Base-by-base conservation (phyloP, 1,140 invertebrate species). In the Ceratitis capitata region DNA sequence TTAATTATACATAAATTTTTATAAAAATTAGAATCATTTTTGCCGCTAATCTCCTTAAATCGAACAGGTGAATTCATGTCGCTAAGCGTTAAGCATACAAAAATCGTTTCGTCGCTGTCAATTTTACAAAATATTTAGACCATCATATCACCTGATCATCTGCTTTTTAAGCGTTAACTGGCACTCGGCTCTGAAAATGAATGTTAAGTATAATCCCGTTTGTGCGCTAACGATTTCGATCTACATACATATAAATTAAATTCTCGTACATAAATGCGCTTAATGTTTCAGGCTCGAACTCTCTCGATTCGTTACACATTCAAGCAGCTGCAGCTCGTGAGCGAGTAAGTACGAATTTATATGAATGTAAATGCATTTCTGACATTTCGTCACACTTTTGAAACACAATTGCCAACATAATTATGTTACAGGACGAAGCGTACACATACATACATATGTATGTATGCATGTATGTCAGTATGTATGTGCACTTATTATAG, bases 81-180 rank as follows among this genome's bases (percentile, higher is more conserved):
- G 16, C n/a, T 19, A 47, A 1, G n/a, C 69, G 19, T 45, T 78
- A 32, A 78, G 19, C 39, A n/a, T n/a, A n/a, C n/a, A 10, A 78
- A 78, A 78, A 45, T 78, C 69, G 69, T n/a, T 78, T 78, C 39
- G 14, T 23, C 19, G 45, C 69, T 78, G 69, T 78, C 39, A 42
- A 78, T 47, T 78, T 64, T 45, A 61, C 69, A 78, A 78, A 78
- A 78, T 78, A 78, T 78, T 78, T 78, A 78, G 69, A 78, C 29
- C 61, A 14, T 19, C 61, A 39, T 35, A 69, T 78, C 69, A 45
- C 1, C 69, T 45, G 69, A 78, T 78, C 69, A 78, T 47, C 69
- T 42, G 69, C 42, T n/a, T 19, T 78, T 23, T 7, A 35, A n/a
- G n/a, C n/a, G n/a, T n/a, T n/a, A n/a, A n/a, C n/a, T n/a, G n/a